phyloP scores from a whole-genome alignment of 2,797 vertebrate genomes.

The Gila robusta region DNA sequence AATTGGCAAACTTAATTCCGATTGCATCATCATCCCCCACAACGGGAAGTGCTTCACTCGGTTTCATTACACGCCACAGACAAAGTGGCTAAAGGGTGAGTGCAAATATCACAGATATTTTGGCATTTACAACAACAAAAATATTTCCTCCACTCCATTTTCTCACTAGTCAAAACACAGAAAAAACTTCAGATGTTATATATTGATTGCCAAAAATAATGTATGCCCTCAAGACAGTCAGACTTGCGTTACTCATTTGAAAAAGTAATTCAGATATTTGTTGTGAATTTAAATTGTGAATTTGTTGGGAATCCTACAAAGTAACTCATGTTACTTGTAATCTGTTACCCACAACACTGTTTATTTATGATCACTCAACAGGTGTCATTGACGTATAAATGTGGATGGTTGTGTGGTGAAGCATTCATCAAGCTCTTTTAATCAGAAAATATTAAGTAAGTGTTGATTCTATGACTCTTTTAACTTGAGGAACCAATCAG shows the following conservation, averaged over 20 bases:
- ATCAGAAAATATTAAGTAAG: background rate
- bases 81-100: conserved; percentile 53
- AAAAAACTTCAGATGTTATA: background rate
- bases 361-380: background rate
- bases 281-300: too few species aligned
- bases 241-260: background rate
- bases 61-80: conserved; percentile 67
- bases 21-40: conserved; percentile 21
- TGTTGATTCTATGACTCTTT: background rate
- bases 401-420: background rate
- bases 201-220: background rate
- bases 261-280: background rate
- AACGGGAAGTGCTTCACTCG: conserved; percentile 10
- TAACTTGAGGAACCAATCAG: too few species aligned
- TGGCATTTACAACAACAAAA: conserved; percentile 69
- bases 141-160: background rate
- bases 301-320: too few species aligned
- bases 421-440: background rate
- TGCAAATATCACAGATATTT: conserved; percentile 59
- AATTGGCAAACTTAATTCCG: conserved; percentile 2
- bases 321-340: background rate
- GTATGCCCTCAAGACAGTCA: background rate
- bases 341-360: background rate
- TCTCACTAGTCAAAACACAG: background rate
- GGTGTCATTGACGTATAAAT: background rate